Evolutionary conservation across 1,140 invertebrate species (phyloP), one percentile per base, ranked within the genome.

Genomic region (Leptinotarsa defecta): DNA sequence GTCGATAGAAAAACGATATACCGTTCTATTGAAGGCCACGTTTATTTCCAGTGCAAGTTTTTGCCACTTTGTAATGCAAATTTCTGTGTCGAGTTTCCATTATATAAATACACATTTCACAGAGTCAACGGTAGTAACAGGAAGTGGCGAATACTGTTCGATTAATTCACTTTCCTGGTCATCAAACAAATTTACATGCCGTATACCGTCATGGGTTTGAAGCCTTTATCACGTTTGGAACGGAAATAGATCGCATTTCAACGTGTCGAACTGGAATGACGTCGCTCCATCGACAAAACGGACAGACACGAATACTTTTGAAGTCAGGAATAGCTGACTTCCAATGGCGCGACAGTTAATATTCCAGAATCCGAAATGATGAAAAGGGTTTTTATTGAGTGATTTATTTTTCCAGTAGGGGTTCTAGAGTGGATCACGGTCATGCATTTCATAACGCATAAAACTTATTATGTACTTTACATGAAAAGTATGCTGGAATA

Each of bases 131-230:
- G 34, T 19, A 43, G 67, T 68, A 68, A 68, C 43, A 48, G 67
- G 67, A 68, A 68, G 34, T 68, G 34, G 67, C 67, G 13, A 68
- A 68, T 68, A 48, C 49, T 68, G 34, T 68, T 68, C 67, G 67
- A 68, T 68, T 68, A 68, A 68, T 43, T 49, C 8, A 68, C 67
- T 68, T 68, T 48, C 67, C 67, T 68, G 67, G 67, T 68, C 67
- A 48, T 43, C 34, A 43, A 48, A 68, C 63, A 43, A 68, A 68
- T 68, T 68, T 49, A 43, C 67, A 68, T 68, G n/a, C 27, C n/a
- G 67, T 57, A 57, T 57, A 43, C 52, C 52, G n/a, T 43, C 67
- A 13, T 68, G 67, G 15, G 43, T 49, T 5, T 20, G n/a, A 17
- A 19, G 67, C 3, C 67, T 43, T 68, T 68, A 43, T 57, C 52